Conservation (phyloP, 2,888 invertebrate species). For the Tetranychus truncatus region DNA sequence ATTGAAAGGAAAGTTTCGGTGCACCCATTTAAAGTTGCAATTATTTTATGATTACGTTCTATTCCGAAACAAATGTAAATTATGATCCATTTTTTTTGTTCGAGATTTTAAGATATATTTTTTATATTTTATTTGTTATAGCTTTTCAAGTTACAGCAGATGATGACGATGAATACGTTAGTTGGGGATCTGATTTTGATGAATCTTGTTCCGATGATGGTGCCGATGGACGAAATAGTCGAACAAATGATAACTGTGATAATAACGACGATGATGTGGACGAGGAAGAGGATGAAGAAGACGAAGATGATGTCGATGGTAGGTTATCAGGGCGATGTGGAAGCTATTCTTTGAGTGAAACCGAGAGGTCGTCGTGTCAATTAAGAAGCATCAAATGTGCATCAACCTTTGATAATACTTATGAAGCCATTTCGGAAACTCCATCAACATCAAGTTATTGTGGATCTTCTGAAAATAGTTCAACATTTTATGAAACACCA, state of each 20-base stretch:
- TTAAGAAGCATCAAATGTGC: background rate
- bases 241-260: background rate
- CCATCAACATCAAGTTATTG: slow-evolving; percentile 7
- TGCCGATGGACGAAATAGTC: background rate
- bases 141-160: background rate
- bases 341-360: background rate
- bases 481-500: slow-evolving; percentile 6
- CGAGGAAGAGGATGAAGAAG: background rate
- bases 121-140: background rate
- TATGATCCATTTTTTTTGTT: background rate
- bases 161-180: slow-evolving; percentile 9
- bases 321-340: background rate
- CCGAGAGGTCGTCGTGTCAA: background rate
- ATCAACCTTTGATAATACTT: slow-evolving; percentile 8
- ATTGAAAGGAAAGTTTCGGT: no score
- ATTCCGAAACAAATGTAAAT: background rate
- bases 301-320: background rate
- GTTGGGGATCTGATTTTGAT: slow-evolving; percentile 15
- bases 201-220: slow-evolving; percentile 3
- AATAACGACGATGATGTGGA: background rate
- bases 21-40: no score
- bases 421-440: slow-evolving; percentile 8
- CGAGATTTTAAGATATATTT: background rate
- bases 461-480: slow-evolving; percentile 11
- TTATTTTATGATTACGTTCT: background rate